Conservation (phyloP, 35 echinoderm and acorn worm genomes). For the Holothuria glaberrima region DNA sequence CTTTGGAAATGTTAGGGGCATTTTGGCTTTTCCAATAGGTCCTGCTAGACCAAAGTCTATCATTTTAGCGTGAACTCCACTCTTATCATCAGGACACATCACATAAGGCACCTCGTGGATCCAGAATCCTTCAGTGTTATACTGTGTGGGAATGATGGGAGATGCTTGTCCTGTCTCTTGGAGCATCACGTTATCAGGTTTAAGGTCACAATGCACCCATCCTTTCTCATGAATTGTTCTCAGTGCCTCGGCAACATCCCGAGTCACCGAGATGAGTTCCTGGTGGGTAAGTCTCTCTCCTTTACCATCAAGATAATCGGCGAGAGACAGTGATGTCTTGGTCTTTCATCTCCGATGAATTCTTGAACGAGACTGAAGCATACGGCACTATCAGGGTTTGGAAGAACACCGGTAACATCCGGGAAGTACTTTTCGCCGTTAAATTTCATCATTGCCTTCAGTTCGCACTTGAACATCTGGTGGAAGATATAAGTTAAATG, state of each 20-base stretch:
- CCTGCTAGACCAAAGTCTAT: not conserved
- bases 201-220: conserved; percentile 42
- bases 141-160: too few relatives aligned
- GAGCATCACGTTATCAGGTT: conserved; percentile 15
- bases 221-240: conserved; percentile 13
- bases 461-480: too few relatives aligned
- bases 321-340: not conserved
- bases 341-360: conserved; percentile 5
- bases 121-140: too few relatives aligned
- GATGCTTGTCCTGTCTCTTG: too few relatives aligned
- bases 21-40: conserved; percentile 6
- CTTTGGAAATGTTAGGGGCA: too few relatives aligned
- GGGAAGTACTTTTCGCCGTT: conserved; percentile 6
- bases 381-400: conserved; percentile 6
- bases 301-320: not conserved
- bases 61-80: too few relatives aligned
- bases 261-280: not conserved
- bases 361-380: conserved; percentile 20
- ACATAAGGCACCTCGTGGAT: too few relatives aligned
- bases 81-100: too few relatives aligned
- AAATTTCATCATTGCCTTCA: conserved; percentile 32
- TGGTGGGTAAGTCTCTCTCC: not conserved
- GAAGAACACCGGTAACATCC: not conserved
- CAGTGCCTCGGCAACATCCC: not conserved
- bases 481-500: too few relatives aligned